Evolutionary conservation across 2,113 vertebrate genomes (phyloP).

Genomic region (Gadus chalcogrammus): DNA sequence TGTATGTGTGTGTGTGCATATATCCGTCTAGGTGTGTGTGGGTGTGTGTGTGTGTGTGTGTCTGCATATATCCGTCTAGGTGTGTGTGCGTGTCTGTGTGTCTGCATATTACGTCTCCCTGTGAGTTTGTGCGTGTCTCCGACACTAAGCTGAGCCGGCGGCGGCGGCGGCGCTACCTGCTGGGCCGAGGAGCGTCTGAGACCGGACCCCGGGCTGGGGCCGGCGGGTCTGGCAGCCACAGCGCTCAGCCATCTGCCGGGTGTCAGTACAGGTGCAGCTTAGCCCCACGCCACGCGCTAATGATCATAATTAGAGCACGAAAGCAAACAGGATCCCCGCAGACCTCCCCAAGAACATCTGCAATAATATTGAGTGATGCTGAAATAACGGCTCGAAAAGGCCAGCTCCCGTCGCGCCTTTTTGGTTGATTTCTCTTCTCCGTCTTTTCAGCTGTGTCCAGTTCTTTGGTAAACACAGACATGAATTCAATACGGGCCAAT

Average conservation of each 20-base stretch:
- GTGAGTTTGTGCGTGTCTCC: too few species aligned
- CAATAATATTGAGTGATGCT: too few species aligned
- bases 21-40: too few species aligned
- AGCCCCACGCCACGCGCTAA: constrained; percentile 51
- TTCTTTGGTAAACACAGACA: too few species aligned
- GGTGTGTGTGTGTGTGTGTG: too few species aligned
- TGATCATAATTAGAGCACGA: constrained; percentile 55
- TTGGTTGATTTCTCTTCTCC: neutral
- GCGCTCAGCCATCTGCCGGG: constrained; percentile 41
- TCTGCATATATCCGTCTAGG: too few species aligned
- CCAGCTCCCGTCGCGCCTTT: neutral
- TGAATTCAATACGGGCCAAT: too few species aligned
- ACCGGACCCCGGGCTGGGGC: constrained; percentile 6
- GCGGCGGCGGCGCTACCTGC: neutral
- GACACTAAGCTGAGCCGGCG: too few species aligned
- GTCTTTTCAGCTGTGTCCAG: too few species aligned
- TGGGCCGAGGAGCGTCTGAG: constrained; percentile 35
- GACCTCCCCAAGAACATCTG: constrained; percentile 31
- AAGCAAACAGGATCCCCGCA: constrained; percentile 26
- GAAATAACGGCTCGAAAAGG: neutral
- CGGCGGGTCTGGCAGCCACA: constrained; percentile 22
- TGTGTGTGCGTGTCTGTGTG: too few species aligned
- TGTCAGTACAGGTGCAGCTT: constrained; percentile 45
- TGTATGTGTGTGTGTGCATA: too few species aligned
- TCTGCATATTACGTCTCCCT: too few species aligned